Conservation (phyloP, 2,797 vertebrate species). For the Spea hammondii region DNA sequence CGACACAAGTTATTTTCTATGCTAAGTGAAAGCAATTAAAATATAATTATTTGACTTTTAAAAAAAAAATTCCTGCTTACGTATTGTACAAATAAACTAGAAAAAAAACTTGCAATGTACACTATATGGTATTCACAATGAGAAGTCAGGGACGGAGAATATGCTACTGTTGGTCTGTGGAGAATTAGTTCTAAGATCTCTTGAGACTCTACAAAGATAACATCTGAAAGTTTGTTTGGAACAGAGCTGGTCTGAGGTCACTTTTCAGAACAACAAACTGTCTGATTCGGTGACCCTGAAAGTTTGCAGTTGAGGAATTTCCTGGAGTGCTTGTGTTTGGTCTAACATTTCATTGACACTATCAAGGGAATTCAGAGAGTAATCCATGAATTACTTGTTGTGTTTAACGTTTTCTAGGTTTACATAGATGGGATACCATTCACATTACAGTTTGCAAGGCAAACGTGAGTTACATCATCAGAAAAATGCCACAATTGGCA, state of each 20-base stretch:
- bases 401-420: slow-evolving; percentile 18
- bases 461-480: not conserved
- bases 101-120: slow-evolving; percentile 6
- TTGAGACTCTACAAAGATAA: slow-evolving; percentile 65
- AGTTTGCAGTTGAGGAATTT: slow-evolving; percentile 74
- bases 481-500: not conserved
- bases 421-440: slow-evolving; percentile 28
- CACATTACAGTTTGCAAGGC: not conserved
- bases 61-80: not conserved
- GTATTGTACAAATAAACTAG: slow-evolving; percentile 31
- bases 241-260: slow-evolving; percentile 66
- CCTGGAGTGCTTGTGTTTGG: slow-evolving; percentile 70
- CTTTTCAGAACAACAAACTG: slow-evolving; percentile 67
- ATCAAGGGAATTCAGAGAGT: slow-evolving; percentile 63
- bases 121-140: slow-evolving; percentile 11
- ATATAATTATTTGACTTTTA: slow-evolving; percentile 29
- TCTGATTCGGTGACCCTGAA: slow-evolving; percentile 68
- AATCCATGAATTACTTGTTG: slow-evolving; percentile 32
- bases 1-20: slow-evolving; percentile 24
- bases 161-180: slow-evolving; percentile 60
- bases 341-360: slow-evolving; percentile 66
- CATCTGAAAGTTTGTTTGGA: slow-evolving; percentile 72
- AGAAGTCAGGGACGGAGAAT: slow-evolving; percentile 56
- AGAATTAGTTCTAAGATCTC: slow-evolving; percentile 56
- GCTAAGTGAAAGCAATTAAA: slow-evolving; percentile 38